Base-by-base conservation (phyloP, 2,888 invertebrate genomes). In the Thumatha senex region DNA sequence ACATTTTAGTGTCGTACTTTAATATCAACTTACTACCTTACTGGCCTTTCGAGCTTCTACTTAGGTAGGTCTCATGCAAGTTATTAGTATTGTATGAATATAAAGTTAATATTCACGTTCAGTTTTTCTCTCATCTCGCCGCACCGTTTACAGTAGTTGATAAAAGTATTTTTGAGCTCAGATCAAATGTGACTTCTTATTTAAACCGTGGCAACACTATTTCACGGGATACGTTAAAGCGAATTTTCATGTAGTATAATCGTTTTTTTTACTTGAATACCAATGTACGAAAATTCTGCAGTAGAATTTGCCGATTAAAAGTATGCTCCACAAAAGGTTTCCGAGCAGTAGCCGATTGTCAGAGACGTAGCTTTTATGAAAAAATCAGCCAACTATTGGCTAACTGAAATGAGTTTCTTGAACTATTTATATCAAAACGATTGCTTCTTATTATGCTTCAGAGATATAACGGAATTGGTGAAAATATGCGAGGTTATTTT, bases 261-360 rank as follows among this genome's bases (percentile, higher is more conserved):
- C n/a, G 1, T 35, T 46, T 46, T 46, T 46, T 40, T 14, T 30
- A 35, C 47, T 11, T 2, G 35, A 34, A 34, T 47, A 41, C 31
- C 15, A 1, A 11, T 29, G 46, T 9, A 14, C 15, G 24, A 7
- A 14, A 5, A 47, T 15, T 29, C 35, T 40, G 8, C n/a, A 36
- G 41, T n/a, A 11, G 12, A 47, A 41, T 41, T 29, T 29, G 7
- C 14, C 8, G 24, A n/a, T 10, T 41, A 41, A 46, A 33, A 39
- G n/a, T 40, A 11, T 41, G 47, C 24, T 30, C 15, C 34, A 41
- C 47, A 47, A 47, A 40, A 47, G 30, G 29, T 12, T 48, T 44
- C 44, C 34, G 13, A 35, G 10, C 35, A 29, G 35, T 12, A n/a
- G 7, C 15, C 31, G 29, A 9, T 29, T 40, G 33, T 41, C 35